phyloP scores from a whole-genome alignment of 37 sponge, comb jelly and placozoan species.

The Crambe crambe region DNA sequence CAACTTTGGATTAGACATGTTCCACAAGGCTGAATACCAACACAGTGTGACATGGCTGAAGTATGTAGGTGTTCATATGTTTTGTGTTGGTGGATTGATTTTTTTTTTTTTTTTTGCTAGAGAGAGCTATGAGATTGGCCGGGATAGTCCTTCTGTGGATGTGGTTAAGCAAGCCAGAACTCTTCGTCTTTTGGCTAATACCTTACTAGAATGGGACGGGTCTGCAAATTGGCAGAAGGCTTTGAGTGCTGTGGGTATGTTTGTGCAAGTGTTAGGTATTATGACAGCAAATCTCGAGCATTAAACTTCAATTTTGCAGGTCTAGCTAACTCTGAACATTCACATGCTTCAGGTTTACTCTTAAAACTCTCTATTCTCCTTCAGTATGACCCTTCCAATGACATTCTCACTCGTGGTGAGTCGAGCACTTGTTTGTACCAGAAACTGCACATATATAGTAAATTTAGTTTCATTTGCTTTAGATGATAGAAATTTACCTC shows the following conservation, averaged over 20 bases:
- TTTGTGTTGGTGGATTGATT: background rate
- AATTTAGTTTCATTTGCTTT: background rate
- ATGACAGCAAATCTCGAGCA: background rate
- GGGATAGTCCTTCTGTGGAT: conserved; percentile 40
- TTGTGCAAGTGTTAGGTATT: background rate
- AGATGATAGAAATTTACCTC: background rate
- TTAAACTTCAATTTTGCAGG: conserved; percentile 14
- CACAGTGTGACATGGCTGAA: conserved; percentile 76
- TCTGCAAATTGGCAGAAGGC: conserved; percentile 82
- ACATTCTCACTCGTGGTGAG: conserved; percentile 14
- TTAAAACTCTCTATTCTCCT: conserved; percentile 76
- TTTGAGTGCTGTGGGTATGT: conserved; percentile 85
- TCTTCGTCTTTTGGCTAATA: conserved; percentile 82
- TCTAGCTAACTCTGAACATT: conserved; percentile 81
- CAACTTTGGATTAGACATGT: conserved; percentile 85
- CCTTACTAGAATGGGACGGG: conserved; percentile 85
- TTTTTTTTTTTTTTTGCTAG: background rate
- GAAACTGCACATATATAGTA: background rate
- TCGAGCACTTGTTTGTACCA: too few relatives aligned
- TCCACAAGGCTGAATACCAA: conserved; percentile 57
- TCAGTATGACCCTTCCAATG: conserved; percentile 41
- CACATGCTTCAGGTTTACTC: conserved; percentile 81
- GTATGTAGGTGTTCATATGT: conserved; percentile 29
- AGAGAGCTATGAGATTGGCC: conserved; percentile 91
- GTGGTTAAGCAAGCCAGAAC: conserved; percentile 81